Percentiles rank a stretch among this genome's conserved stretches.
phyloP scores from a whole-genome alignment of 2,888 invertebrate species.

The Spodoptera picta region DNA sequence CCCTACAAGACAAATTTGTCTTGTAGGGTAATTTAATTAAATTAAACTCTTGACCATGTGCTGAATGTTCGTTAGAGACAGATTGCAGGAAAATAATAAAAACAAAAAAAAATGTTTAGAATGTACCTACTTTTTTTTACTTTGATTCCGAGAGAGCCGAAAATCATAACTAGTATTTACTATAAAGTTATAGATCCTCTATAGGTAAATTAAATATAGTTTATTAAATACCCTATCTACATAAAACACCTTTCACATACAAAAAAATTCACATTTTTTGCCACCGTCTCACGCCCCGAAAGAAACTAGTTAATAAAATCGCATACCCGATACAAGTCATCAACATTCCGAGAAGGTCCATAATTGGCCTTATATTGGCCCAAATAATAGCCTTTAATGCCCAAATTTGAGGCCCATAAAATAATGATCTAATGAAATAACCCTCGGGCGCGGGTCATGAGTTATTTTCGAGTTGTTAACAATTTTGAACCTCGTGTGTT shows the following conservation, averaged over 20 bases:
- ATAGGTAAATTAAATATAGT: too few relatives aligned
- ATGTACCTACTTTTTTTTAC: too few relatives aligned
- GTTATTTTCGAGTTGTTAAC: conserved; percentile 60
- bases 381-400: conserved; percentile 77
- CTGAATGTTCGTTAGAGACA: too few relatives aligned
- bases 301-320: conserved; percentile 41
- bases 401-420: conserved; percentile 83
- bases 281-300: conserved; percentile 51
- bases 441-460: conserved; percentile 53
- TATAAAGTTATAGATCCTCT: too few relatives aligned
- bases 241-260: neutral
- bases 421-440: conserved; percentile 78
- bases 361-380: conserved; percentile 75
- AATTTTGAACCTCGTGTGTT: conserved; percentile 50
- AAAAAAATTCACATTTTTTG: conserved; percentile 22
- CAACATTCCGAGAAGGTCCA: conserved; percentile 55
- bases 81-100: too few relatives aligned
- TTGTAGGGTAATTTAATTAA: too few relatives aligned
- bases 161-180: too few relatives aligned
- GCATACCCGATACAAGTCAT: conserved; percentile 55
- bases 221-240: too few relatives aligned
- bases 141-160: too few relatives aligned
- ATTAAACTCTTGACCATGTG: too few relatives aligned
- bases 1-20: too few relatives aligned
- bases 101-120: too few relatives aligned